Conservation (phyloP, 2,888 invertebrate species). For the Rhyacophila evoluta region DNA sequence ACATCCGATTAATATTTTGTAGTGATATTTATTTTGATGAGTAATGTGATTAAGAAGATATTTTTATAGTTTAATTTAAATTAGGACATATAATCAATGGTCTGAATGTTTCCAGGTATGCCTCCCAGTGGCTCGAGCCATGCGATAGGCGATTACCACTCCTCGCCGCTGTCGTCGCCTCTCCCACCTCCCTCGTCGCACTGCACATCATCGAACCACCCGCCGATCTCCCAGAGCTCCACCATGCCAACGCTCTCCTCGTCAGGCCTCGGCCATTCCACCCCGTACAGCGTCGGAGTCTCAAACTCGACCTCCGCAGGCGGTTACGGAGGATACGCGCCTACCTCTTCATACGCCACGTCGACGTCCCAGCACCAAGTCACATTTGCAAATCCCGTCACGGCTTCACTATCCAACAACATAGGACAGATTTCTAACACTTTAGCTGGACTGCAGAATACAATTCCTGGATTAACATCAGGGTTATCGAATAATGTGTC, state of each 20-base stretch:
- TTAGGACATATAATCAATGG: neutral
- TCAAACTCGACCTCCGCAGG: slow-evolving; percentile 68
- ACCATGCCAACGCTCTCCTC: slow-evolving; percentile 72
- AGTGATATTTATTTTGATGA: too few relatives aligned
- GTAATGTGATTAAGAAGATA: too few relatives aligned
- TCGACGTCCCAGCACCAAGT: slow-evolving; percentile 68
- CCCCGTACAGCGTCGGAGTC: slow-evolving; percentile 61
- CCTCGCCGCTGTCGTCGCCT: slow-evolving; percentile 72
- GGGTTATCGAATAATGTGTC: slow-evolving; percentile 62
- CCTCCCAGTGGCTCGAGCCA: slow-evolving; percentile 79
- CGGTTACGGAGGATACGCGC: slow-evolving; percentile 67
- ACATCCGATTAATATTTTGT: too few relatives aligned
- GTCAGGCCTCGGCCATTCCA: slow-evolving; percentile 66
- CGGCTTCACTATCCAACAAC: slow-evolving; percentile 67
- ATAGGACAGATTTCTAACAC: slow-evolving; percentile 69
- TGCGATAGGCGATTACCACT: slow-evolving; percentile 76
- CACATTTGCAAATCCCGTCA: slow-evolving; percentile 68
- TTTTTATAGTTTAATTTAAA: too few relatives aligned
- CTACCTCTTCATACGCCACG: slow-evolving; percentile 65
- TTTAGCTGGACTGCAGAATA: slow-evolving; percentile 66
- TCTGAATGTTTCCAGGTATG: slow-evolving; percentile 64
- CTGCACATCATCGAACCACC: slow-evolving; percentile 63
- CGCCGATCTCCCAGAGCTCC: slow-evolving; percentile 72
- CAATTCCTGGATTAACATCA: slow-evolving; percentile 66
- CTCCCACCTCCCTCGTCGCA: slow-evolving; percentile 70